Conservation (phyloP, 2,113 vertebrate species). For the Microcebus griseorufus region DNA sequence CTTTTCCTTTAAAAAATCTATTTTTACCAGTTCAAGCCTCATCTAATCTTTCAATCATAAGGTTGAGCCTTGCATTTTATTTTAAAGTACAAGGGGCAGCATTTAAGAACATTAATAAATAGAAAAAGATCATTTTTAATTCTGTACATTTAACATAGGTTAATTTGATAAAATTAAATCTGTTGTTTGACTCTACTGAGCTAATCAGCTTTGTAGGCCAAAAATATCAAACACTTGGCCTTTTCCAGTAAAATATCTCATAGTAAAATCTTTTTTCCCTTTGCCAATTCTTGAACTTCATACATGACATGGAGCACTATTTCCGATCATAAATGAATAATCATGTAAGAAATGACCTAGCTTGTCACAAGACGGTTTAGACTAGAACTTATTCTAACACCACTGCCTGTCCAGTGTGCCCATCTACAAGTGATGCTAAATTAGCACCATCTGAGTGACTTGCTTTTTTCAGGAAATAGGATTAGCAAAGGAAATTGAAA, state of each 20-base stretch:
- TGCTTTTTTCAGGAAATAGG: slow-evolving; percentile 18
- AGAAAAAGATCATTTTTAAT: slow-evolving; percentile 65
- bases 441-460: slow-evolving; percentile 19
- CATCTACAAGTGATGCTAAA: background rate
- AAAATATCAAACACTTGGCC: slow-evolving; percentile 75
- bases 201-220: slow-evolving; percentile 67
- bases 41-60: slow-evolving; percentile 85
- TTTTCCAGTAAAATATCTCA: slow-evolving; percentile 72
- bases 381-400: background rate
- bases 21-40: slow-evolving; percentile 84
- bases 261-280: slow-evolving; percentile 55
- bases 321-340: slow-evolving; percentile 51
- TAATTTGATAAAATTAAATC: slow-evolving; percentile 81
- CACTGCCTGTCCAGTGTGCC: background rate
- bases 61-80: slow-evolving; percentile 80
- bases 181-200: slow-evolving; percentile 65
- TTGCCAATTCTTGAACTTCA: slow-evolving; percentile 65
- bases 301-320: slow-evolving; percentile 22
- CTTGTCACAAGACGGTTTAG: slow-evolving; percentile 1
- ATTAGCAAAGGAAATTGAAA: slow-evolving; percentile 53
- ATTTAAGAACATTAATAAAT: slow-evolving; percentile 73
- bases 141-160: slow-evolving; percentile 63
- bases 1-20: slow-evolving; percentile 81
- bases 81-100: slow-evolving; percentile 77
- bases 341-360: slow-evolving; percentile 32